A percentile compares a stretch with the other conserved stretches of the same genome.
These are phyloP conservation scores for Listronotus oregonensis DNA, from an alignment of 1,140 invertebrate genomes.

Conservation along the genomic window DNA sequence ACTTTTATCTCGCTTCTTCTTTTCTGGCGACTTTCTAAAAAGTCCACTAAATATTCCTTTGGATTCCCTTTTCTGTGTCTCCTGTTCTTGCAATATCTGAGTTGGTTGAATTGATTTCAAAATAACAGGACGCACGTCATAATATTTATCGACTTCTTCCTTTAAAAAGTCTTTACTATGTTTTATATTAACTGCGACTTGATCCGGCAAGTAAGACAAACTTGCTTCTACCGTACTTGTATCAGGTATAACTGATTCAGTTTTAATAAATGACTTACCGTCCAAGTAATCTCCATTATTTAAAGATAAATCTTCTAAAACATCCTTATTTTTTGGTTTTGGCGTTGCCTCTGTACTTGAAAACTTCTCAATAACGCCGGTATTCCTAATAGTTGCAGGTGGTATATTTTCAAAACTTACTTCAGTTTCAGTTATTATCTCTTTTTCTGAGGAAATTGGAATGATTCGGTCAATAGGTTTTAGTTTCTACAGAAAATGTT, in stretches of 20 bases:
- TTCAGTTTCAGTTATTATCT: constrained; percentile 25
- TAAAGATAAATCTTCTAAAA: too few relatives aligned
- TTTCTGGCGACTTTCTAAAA: background rate
- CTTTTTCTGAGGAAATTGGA: constrained; percentile 17
- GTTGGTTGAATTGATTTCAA: background rate
- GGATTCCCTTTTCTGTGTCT: background rate
- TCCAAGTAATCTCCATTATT: too few relatives aligned
- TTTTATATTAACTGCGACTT: constrained; percentile 22
- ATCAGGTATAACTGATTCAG: too few relatives aligned
- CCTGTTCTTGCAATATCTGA: background rate
- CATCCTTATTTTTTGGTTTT: too few relatives aligned
- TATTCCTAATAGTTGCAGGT: background rate
- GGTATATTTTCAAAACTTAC: constrained; percentile 11
- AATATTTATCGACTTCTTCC: constrained; percentile 39
- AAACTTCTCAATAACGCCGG: too few relatives aligned
- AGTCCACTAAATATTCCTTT: background rate
- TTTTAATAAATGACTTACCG: too few relatives aligned
- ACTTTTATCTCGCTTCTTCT: constrained; percentile 8
- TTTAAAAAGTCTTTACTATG: constrained; percentile 33
- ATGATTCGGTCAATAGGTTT: constrained; percentile 21
- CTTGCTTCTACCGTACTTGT: too few relatives aligned
- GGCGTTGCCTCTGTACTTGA: too few relatives aligned
- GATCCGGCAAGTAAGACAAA: background rate
- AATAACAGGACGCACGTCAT: constrained; percentile 37
- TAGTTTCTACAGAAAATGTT: constrained; percentile 28